phyloP scores from a whole-genome alignment of 2,113 vertebrate genomes.

The Picathartes gymnocephalus region DNA sequence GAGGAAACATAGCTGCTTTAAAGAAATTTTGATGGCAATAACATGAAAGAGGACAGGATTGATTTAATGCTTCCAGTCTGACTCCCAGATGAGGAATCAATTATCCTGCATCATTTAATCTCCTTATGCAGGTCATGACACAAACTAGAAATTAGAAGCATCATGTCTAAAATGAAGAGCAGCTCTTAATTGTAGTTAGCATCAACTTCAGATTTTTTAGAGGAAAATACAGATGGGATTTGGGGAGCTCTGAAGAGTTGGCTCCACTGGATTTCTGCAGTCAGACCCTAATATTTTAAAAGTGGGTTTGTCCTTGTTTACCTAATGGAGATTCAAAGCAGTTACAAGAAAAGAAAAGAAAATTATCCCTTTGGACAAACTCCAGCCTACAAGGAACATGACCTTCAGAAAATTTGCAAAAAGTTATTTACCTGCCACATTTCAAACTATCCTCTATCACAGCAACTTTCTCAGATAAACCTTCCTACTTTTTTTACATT shows the following conservation, averaged over 20 bases:
- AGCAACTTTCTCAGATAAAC: not conserved
- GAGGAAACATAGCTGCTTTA: not conserved
- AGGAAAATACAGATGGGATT: not conserved
- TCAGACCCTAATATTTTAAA: not conserved
- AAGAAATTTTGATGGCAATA: not conserved
- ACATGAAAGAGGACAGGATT: conserved; percentile 14
- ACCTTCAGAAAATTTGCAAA: not conserved
- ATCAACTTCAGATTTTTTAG: not conserved
- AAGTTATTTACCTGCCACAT: not conserved
- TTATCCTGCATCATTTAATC: conserved; percentile 53
- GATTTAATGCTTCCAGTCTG: conserved; percentile 49
- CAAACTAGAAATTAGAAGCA: conserved; percentile 26
- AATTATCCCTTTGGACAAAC: not conserved
- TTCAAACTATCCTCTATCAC: not conserved
- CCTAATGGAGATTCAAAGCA: not conserved
- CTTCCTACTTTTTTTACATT: not conserved
- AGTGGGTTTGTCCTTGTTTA: not conserved
- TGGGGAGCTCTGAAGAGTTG: not conserved
- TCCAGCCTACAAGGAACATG: not conserved
- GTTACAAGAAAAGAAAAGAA: not conserved
- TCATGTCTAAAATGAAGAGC: not conserved
- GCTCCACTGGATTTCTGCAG: not conserved
- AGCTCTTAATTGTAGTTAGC: not conserved
- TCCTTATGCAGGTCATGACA: conserved; percentile 50
- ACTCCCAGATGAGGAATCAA: conserved; percentile 58